These are phyloP conservation scores for Lysandra bellargus DNA, from an alignment of 2,888 invertebrate genomes.

Conservation along the genomic window DNA sequence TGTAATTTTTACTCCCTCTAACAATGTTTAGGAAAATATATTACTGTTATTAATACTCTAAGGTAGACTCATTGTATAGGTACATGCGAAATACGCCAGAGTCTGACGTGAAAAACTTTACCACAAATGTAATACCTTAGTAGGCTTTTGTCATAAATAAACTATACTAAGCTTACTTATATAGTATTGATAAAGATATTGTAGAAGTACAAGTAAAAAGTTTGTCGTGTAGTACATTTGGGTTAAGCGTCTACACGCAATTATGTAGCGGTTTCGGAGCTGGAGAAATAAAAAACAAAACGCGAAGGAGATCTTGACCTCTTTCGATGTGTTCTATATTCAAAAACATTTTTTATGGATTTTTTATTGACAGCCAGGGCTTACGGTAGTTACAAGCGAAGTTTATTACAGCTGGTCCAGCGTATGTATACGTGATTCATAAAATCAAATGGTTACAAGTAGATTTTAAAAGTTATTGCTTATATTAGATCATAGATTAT, in stretches of 20 bases:
- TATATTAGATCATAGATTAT: no score
- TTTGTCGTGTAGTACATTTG: constrained; percentile 1
- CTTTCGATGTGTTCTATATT: background rate
- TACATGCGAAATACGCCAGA: background rate
- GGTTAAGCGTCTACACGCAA: constrained; percentile 18
- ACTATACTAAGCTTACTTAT: background rate
- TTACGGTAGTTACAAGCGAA: background rate
- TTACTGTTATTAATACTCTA: no score
- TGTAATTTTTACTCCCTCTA: no score
- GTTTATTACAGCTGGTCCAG: background rate
- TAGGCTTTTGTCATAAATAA: background rate
- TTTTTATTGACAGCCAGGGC: background rate
- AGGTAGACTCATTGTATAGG: background rate
- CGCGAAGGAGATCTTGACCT: background rate
- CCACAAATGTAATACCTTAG: background rate
- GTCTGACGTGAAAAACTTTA: background rate
- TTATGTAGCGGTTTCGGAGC: constrained; percentile 1
- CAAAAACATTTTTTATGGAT: background rate
- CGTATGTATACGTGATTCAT: background rate
- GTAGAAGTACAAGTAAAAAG: background rate
- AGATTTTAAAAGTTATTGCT: no score
- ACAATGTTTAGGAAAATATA: background rate
- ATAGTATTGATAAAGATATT: background rate
- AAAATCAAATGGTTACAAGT: background rate
- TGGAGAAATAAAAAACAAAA: background rate